Evolutionary conservation across 2,113 vertebrate genomes (phyloP).

Genomic region (Azemiops feae): DNA sequence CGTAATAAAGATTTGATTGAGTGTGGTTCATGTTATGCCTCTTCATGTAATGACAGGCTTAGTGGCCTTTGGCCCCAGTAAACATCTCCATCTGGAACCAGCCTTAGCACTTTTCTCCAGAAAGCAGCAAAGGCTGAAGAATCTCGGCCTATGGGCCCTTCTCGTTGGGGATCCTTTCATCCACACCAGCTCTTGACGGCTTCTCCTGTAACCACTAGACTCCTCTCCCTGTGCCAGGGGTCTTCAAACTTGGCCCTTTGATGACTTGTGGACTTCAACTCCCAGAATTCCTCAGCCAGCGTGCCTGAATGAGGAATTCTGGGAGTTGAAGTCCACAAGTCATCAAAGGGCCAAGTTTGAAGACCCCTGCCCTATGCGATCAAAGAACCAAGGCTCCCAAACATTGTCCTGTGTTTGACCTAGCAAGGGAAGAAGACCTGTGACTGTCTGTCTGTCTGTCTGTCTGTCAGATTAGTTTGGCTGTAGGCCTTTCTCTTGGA

Average conservation of each 20-base stretch:
- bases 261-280: no score
- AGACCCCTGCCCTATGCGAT: no score
- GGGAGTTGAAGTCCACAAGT: no score
- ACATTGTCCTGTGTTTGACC: neutral
- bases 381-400: neutral
- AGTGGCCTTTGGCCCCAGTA: neutral
- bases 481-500: neutral
- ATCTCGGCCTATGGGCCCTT: neutral
- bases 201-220: neutral
- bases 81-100: neutral
- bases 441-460: neutral
- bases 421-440: neutral
- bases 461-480: neutral
- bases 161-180: neutral
- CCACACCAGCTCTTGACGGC: neutral
- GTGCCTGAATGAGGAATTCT: no score
- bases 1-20: neutral
- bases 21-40: neutral
- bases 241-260: no score
- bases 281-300: no score
- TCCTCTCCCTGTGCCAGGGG: neutral
- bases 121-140: neutral
- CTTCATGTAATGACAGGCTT: neutral
- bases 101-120: neutral
- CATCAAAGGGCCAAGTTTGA: no score